Percentiles rank a stretch among this genome's conserved stretches.
phyloP scores from a whole-genome alignment of 2,113 vertebrate species.

The Callipepla squamata region DNA sequence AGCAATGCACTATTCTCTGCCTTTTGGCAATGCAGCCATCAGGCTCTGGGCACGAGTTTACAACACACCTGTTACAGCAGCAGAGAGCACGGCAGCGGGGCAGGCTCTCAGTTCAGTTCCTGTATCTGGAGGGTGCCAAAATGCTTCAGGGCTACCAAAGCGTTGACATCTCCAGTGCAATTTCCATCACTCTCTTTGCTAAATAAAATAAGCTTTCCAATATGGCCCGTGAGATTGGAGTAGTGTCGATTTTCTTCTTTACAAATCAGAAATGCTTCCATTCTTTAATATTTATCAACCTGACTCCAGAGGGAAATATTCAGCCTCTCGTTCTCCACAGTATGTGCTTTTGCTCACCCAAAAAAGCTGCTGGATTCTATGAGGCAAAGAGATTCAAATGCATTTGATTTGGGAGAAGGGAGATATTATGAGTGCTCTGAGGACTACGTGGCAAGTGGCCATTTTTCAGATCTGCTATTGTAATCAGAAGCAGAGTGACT shows the following conservation, averaged over 20 bases:
- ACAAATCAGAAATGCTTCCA: constrained; percentile 49
- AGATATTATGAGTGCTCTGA: constrained; percentile 22
- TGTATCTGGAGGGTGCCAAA: constrained; percentile 48
- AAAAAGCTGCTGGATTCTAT: constrained; percentile 29
- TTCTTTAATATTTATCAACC: constrained; percentile 73
- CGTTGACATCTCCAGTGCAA: constrained; percentile 50
- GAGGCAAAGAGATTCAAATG: constrained; percentile 49
- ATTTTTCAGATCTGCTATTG: constrained; percentile 43
- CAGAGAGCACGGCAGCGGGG: neutral
- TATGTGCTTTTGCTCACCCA: neutral
- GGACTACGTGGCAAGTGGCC: constrained; percentile 27
- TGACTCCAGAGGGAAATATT: constrained; percentile 53
- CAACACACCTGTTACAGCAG: constrained; percentile 54
- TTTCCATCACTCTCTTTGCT: constrained; percentile 57
- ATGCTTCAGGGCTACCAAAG: constrained; percentile 63
- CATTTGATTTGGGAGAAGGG: constrained; percentile 1
- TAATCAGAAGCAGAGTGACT: constrained; percentile 51
- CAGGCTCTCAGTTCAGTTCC: neutral
- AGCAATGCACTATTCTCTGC: constrained; percentile 22
- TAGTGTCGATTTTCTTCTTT: constrained; percentile 37
- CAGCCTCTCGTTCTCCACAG: constrained; percentile 32
- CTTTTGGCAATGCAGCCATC: constrained; percentile 32
- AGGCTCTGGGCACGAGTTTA: constrained; percentile 21
- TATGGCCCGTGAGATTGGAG: constrained; percentile 58
- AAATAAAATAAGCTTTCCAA: constrained; percentile 71